Conservation (phyloP, 2,797 vertebrate genomes). For the Gambelia wislizenii region DNA sequence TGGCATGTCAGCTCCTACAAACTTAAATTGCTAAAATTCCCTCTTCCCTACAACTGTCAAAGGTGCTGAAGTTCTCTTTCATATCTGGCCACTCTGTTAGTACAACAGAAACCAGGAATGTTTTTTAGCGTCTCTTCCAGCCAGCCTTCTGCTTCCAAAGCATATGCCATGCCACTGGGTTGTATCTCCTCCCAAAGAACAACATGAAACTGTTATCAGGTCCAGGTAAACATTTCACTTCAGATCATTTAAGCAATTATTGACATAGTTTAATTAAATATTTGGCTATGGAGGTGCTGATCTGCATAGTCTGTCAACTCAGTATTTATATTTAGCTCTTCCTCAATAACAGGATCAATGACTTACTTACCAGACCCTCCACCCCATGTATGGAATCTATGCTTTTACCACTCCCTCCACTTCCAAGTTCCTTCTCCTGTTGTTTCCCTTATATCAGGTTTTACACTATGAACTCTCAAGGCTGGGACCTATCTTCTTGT, state of each 20-base stretch:
- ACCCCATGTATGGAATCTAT: too few relatives aligned
- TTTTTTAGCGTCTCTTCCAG: background rate
- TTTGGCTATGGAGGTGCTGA: background rate
- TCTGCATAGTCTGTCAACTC: background rate
- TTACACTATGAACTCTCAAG: background rate
- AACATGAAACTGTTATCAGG: conserved; percentile 3
- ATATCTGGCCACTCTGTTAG: too few relatives aligned
- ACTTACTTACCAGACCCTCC: background rate
- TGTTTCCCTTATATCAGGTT: background rate
- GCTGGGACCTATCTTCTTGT: too few relatives aligned
- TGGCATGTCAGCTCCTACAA: background rate
- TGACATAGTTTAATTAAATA: background rate
- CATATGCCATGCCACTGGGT: background rate
- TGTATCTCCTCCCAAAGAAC: background rate
- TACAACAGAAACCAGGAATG: background rate
- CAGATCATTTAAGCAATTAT: conserved; percentile 7
- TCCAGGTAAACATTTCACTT: conserved; percentile 13
- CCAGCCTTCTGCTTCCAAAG: background rate
- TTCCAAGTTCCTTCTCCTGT: background rate
- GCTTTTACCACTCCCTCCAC: background rate
- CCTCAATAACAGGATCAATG: background rate
- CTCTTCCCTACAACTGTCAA: too few relatives aligned
- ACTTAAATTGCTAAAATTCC: too few relatives aligned
- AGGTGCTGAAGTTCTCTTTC: too few relatives aligned
- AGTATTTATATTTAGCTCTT: background rate